A percentile compares a stretch with the other conserved stretches of the same genome.
phyloP scores from a whole-genome alignment of 2,888 invertebrate genomes.

The Gnatocerus cornutus region DNA sequence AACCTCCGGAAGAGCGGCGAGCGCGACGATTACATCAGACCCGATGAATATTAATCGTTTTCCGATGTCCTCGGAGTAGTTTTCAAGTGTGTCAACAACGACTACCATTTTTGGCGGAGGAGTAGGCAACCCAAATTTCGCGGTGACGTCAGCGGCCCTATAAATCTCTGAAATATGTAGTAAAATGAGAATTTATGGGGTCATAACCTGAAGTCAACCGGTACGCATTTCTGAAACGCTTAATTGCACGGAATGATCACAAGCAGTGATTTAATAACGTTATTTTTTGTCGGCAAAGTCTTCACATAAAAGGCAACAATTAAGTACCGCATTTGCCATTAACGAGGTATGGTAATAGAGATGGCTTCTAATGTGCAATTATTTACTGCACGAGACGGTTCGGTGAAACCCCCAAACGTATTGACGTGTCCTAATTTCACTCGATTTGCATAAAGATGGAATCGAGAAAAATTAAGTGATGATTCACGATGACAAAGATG shows the following conservation, averaged over 20 bases:
- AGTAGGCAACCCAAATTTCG: background rate
- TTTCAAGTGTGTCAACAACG: constrained; percentile 13
- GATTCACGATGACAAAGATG: constrained; percentile 8
- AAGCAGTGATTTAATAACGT: constrained; percentile 42
- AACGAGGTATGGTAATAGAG: constrained; percentile 27
- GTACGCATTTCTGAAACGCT: constrained; percentile 35
- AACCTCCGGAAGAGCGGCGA: constrained; percentile 2
- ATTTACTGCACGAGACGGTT: constrained; percentile 6
- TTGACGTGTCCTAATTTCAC: background rate
- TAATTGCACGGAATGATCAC: constrained; percentile 40
- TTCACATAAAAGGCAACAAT: constrained; percentile 21
- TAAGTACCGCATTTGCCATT: constrained; percentile 17
- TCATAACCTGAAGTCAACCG: constrained; percentile 27
- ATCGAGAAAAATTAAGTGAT: background rate
- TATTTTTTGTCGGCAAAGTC: constrained; percentile 25
- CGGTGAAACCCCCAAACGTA: no score
- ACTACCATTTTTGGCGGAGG: background rate
- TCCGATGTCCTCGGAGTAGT: constrained; percentile 15
- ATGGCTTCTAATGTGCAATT: constrained; percentile 26
- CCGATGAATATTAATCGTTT: constrained; percentile 1
- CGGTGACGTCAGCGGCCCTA: background rate
- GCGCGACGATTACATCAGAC: background rate
- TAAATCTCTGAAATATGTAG: constrained; percentile 34
- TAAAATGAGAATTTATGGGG: constrained; percentile 38
- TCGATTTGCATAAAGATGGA: constrained; percentile 5